Evolutionary conservation across 2,113 vertebrate genomes (phyloP), one percentile per base, ranked within the genome.

Genomic region (Symphodus melops): DNA sequence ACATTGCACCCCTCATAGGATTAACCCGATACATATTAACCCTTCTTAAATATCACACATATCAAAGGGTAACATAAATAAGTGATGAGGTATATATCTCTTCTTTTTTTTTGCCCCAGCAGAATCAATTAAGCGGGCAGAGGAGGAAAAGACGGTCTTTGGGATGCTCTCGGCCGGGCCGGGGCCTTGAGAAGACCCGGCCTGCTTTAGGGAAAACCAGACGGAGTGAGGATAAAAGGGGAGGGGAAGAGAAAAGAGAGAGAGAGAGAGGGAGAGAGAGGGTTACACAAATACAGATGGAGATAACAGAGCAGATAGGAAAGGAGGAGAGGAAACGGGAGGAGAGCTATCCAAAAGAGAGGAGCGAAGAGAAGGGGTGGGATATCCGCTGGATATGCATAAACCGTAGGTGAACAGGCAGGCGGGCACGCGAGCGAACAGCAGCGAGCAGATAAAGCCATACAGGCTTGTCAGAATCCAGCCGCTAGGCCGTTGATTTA

Each of bases 31-130:
- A 94, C 91, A 92, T 93, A 94, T 94, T 93, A 93, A 94, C 91
- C 91, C 91, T 92, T 93, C 91, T 92, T 93, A 94, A 93, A 95
- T 92, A 94, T 92, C 88, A 84, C 84, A 82, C 82, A 91, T 94
- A 94, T 94, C 94, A 95, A 95, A 95, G 93, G 82, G 58, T 77
- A 75, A 63, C 68, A 83, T 95, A 87, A 94, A 95, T 94, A 95
- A 94, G 78, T 92, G n/a, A 94, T 94, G 86, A 93, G 88, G 72
- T 90, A 85, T 92, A 90, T 91, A 90, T 83, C 68, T 85, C 76
- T 74, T 72, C 68, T 73, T 55, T 88, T 79, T 82, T 86, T 81
- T 82, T 74, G 86, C 92, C 93, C 91, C 90, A 87, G 84, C 92
- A 88, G 93, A 94, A 93, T 94, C 91, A 94, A 94, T 94, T 93